Base-by-base conservation (phyloP, 1,140 invertebrate genomes). In the Rhopalosiphum padi region DNA sequence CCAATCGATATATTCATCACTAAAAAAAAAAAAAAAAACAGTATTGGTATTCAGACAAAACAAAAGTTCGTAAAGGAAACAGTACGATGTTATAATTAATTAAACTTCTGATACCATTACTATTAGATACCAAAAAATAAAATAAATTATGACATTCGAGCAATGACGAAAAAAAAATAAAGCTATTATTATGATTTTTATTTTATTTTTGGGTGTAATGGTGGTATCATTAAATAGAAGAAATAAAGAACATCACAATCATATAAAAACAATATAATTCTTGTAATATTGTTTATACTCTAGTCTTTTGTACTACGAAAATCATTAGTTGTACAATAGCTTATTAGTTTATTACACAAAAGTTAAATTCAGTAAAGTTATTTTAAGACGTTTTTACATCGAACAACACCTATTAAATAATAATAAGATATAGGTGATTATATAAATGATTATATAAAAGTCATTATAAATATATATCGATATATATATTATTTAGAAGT, bases 1-100 rank as follows among this genome's bases (percentile, higher is more conserved):
- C 97, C 97, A 98, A 94, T 98, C 97, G 21, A 96, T 95, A 94
- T 96, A 96, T 83, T 96, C 94, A 55, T 96, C 96, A 93, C 94
- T 93, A 55, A 93, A 87, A 53, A 86, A 53, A 83, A 53, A 83
- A 95, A 94, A 89, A 8, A 25, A 89, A 11, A 55, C 21, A 21
- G 15, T 68, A 55, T 55, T 41, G 25, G 11, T 37, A 55, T 51
- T 48, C 30, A 35, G 30, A 87, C 2, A 89, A 89, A 89, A 55
- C 23, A 48, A 87, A 87, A 48, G 21, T 35, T 77, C 2, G 3
- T 77, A n/a, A 30, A n/a, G n/a, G 9, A 77, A 77, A 77, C n/a
- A 35, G 30, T n/a, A n/a, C 60, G 1, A n/a, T 77, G 30, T 77
- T 77, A 68, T 30, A 18, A n/a, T n/a, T 77, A n/a, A 77, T 77